These are phyloP conservation scores for Cydia amplana DNA, from an alignment of 1,140 invertebrate genomes.

Conservation along the genomic window DNA sequence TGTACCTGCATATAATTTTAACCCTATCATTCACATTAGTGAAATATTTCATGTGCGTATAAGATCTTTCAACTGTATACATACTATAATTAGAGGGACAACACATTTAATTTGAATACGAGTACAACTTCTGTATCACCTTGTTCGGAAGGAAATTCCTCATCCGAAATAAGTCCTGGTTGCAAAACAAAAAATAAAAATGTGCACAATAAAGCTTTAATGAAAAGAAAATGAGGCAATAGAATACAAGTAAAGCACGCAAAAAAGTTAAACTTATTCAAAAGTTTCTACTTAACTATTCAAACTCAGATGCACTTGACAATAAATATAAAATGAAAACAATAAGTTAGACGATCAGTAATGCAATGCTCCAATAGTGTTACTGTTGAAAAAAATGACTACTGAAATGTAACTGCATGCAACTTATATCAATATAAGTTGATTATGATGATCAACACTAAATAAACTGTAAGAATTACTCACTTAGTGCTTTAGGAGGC, in stretches of 20 bases:
- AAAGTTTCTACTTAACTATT: not conserved
- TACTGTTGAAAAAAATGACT: not conserved
- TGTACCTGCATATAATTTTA: too few species aligned
- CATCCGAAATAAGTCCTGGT: conserved; percentile 59
- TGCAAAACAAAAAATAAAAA: conserved; percentile 51
- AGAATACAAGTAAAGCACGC: not conserved
- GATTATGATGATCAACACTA: not conserved
- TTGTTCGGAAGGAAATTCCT: conserved; percentile 52
- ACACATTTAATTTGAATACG: not conserved
- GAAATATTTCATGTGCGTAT: too few species aligned
- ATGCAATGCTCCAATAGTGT: not conserved
- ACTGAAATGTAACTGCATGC: not conserved
- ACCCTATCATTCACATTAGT: too few species aligned
- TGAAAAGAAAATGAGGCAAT: conserved; percentile 36
- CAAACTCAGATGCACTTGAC: not conserved
- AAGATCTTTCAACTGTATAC: too few species aligned
- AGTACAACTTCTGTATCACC: conserved; percentile 44
- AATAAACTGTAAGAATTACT: conserved; percentile 42
- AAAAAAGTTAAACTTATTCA: not conserved
- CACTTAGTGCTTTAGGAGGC: conserved; percentile 70
- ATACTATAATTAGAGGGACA: not conserved
- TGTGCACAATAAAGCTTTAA: conserved; percentile 15
- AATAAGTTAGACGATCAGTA: not conserved
- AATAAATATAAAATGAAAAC: not conserved
- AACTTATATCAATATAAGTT: not conserved